These are phyloP conservation scores for Aphelenchoides avenae DNA, from an alignment of 1,140 invertebrate species.

Conservation along the genomic window DNA sequence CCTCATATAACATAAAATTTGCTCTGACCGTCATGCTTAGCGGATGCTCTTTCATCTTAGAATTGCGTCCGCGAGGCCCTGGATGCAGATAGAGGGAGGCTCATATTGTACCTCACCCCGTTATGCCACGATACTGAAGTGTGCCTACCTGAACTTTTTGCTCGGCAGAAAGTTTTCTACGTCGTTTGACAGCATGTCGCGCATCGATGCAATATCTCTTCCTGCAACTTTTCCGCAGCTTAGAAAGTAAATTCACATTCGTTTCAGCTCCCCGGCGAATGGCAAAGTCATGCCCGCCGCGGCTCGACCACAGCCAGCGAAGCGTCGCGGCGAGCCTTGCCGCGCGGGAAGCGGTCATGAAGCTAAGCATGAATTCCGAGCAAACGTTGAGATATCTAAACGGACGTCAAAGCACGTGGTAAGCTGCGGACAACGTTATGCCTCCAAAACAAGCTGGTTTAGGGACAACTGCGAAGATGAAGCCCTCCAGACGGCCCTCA, in stretches of 20 bases:
- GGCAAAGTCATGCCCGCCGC: background rate
- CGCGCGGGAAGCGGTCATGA: background rate
- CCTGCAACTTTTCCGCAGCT: too few relatives aligned
- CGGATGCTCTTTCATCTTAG: too few relatives aligned
- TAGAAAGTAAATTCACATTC: too few relatives aligned
- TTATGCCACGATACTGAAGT: too few relatives aligned
- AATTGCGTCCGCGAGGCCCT: too few relatives aligned
- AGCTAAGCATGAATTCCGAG: background rate
- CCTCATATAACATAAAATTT: too few relatives aligned
- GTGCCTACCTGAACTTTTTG: background rate
- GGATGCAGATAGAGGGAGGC: too few relatives aligned
- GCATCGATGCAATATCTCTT: background rate
- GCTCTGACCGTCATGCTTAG: too few relatives aligned
- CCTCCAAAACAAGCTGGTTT: background rate
- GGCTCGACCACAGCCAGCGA: background rate
- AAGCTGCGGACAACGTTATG: background rate
- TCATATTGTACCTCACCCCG: too few relatives aligned
- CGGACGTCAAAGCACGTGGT: background rate
- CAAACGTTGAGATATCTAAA: conserved; percentile 1
- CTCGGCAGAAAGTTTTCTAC: background rate
- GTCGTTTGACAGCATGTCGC: background rate
- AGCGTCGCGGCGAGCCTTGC: conserved; percentile 4
- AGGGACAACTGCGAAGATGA: background rate
- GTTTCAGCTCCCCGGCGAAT: too few relatives aligned
- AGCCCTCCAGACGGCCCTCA: too few relatives aligned